These are phyloP conservation scores for Sebastes dallii DNA, from an alignment of 2,797 vertebrate species.

Conservation along the genomic window DNA sequence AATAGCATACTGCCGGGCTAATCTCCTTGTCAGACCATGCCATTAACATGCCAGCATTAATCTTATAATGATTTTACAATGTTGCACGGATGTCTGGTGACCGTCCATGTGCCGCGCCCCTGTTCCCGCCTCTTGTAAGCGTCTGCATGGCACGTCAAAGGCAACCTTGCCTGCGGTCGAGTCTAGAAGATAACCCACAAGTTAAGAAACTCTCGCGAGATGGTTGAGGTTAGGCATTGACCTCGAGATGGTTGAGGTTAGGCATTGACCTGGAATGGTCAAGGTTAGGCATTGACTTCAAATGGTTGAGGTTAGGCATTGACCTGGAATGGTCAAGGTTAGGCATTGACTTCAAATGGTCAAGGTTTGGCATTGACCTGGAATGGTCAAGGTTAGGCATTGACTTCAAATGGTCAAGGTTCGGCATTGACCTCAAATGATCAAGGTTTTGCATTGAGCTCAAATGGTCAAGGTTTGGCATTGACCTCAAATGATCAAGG, in stretches of 20 bases:
- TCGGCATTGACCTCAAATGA: rapidly evolving
- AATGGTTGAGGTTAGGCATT: no score
- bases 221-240: no score
- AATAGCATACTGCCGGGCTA: conserved; percentile 33
- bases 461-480: no score
- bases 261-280: rapidly evolving
- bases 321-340: no score
- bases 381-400: rapidly evolving
- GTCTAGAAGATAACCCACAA: no score
- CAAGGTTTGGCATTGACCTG: rapidly evolving
- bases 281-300: rapidly evolving
- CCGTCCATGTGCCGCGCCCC: conserved; percentile 27
- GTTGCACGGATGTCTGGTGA: conserved; percentile 34
- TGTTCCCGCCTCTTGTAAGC: conserved; percentile 1
- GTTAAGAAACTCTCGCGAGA: no score
- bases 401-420: no score
- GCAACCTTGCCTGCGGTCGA: conserved; percentile 16
- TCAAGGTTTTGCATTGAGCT: no score
- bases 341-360: rapidly evolving
- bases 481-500: rapidly evolving
- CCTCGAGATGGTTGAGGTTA: no score
- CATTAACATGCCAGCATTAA: conserved; percentile 39
- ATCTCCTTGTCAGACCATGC: conserved; percentile 17
- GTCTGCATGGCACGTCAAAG: conserved; percentile 41
- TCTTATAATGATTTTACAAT: conserved; percentile 22